phyloP scores from a whole-genome alignment of 1,140 invertebrate species.

The Matsumurasca onukii region DNA sequence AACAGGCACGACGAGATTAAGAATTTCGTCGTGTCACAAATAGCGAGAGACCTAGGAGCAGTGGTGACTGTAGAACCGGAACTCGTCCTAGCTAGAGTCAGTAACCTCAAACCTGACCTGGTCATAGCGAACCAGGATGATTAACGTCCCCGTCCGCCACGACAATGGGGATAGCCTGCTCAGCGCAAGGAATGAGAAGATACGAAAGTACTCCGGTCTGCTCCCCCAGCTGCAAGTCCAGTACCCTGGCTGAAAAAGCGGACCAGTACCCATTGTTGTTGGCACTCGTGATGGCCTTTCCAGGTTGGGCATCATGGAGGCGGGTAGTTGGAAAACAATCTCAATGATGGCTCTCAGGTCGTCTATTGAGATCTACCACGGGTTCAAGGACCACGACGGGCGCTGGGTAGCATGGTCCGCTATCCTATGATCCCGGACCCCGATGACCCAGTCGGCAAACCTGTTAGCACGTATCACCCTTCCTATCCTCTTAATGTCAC shows the following conservation, averaged over 20 bases:
- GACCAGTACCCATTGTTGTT: neutral
- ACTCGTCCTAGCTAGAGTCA: neutral
- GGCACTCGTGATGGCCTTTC: neutral
- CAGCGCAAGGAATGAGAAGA: slow-evolving; percentile 8
- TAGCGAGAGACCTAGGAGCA: neutral
- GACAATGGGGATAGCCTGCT: slow-evolving; percentile 5
- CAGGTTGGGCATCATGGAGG: neutral
- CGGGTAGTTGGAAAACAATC: neutral
- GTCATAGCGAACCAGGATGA: neutral
- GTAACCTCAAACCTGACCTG: neutral
- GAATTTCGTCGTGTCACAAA: neutral
- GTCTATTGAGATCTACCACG: neutral
- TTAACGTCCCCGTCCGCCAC: slow-evolving; percentile 15
- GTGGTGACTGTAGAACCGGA: neutral
- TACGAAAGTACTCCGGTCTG: slow-evolving; percentile 4
- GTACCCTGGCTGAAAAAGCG: neutral
- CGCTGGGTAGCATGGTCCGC: neutral
- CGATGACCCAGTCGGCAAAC: neutral
- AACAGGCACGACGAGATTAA: slow-evolving; percentile 37
- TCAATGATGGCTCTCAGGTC: neutral
- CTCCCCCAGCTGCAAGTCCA: neutral
- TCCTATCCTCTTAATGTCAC: neutral
- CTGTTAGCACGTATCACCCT: neutral
- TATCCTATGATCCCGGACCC: neutral
- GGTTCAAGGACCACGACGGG: neutral